phyloP scores from a whole-genome alignment of 1,140 invertebrate species.

The Scaptomyza hsui region DNA sequence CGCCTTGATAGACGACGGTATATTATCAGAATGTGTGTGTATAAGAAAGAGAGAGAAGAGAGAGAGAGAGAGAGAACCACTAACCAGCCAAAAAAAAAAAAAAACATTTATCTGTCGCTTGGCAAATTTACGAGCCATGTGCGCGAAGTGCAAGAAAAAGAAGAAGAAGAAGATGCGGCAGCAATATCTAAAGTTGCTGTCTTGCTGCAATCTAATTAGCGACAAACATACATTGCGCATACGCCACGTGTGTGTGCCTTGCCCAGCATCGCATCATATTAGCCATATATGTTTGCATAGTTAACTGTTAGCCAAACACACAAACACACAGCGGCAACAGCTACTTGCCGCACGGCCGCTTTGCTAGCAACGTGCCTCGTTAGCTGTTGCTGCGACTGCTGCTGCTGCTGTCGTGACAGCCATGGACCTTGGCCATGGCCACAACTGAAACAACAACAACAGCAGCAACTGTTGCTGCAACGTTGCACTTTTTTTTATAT shows the following conservation, averaged over 20 bases:
- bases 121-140: conserved; percentile 44
- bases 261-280: conserved; percentile 34
- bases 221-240: conserved; percentile 55
- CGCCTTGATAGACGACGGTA: conserved; percentile 77
- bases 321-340: conserved; percentile 8
- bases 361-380: conserved; percentile 67
- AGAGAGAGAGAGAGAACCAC: neutral
- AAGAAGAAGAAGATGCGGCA: conserved; percentile 8
- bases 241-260: conserved; percentile 57
- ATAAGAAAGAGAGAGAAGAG: conserved; percentile 19
- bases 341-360: conserved; percentile 68
- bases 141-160: neutral
- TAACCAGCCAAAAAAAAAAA: conserved; percentile 24
- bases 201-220: conserved; percentile 49
- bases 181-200: neutral
- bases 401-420: conserved; percentile 26
- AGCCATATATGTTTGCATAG: conserved; percentile 60
- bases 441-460: conserved; percentile 3
- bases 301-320: conserved; percentile 58
- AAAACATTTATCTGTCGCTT: conserved; percentile 43
- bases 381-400: conserved; percentile 30
- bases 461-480: conserved; percentile 8
- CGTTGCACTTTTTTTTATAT: conserved; percentile 3
- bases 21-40: conserved; percentile 51
- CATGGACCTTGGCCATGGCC: conserved; percentile 47